Evolutionary conservation across 2,888 invertebrate genomes (phyloP), one percentile per base, ranked within the genome.

Genomic region (Dryobotodes eremita): DNA sequence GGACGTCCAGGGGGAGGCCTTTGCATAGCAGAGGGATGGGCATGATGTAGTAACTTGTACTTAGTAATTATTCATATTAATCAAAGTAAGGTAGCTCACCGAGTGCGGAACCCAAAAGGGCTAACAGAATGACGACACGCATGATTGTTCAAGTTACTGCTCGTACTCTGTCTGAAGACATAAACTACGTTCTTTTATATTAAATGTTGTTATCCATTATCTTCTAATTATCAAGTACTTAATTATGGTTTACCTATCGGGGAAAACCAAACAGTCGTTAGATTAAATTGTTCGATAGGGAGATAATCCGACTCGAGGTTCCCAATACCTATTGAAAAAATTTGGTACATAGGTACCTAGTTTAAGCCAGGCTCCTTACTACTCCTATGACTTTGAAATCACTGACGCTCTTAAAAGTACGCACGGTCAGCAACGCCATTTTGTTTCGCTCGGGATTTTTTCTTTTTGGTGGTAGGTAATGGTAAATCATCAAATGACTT

Each of bases 21-120:
- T 53, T 31, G 31, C 23, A 20, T 5, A 55, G 23, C 7, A 26
- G 48, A 48, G 31, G 31, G 48, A 48, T n/a, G 36, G 6, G n/a
- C 3, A 69, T 15, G 46, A 46, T 57, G 11, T 50, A 46, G 23
- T 74, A 26, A 31, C 17, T 55, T 50, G 50, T 20, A 50, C 2
- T 6, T 26, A 36, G 15, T 8, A 5, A 10, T 31, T 65, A 71
- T 71, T 48, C 31, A 1, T 15, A 48, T 31, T 55, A 57, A 42
- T 26, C 15, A 65, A 59, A 61, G 13, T 36, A 57, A 66, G 36
- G n/a, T 50, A 71, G n/a, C 93, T 93, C 83, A 94, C 94, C 94
- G 62, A 36, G 31, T 36, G 31, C 31, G 83, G 92, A 85, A 72
- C 92, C 91, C 75, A 92, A 31, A 23, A 92, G 83, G 73, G 88